Percentiles rank a stretch among this genome's conserved stretches.
Evolutionary conservation across 30 jellyfish, hydroid and myxozoan species (phyloP).

Genomic region (Turritopsis rubra): DNA sequence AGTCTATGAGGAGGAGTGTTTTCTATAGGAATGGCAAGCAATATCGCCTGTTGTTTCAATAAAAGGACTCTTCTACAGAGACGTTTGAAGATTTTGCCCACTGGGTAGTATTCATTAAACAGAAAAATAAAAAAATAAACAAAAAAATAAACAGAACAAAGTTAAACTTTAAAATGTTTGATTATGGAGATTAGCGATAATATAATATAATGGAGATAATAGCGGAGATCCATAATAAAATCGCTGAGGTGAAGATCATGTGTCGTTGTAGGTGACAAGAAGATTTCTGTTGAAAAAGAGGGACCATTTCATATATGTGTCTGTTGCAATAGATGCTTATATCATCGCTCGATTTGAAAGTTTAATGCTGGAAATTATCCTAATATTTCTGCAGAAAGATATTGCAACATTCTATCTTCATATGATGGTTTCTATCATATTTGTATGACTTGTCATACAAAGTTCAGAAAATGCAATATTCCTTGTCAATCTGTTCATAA

Average conservation of each 20-base stretch:
- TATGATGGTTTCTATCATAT: background rate
- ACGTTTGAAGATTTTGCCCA: too few species aligned
- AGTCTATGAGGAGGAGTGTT: too few species aligned
- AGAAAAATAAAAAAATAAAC: too few species aligned
- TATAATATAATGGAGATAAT: background rate
- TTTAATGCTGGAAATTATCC: background rate
- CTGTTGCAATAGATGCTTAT: background rate
- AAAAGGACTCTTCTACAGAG: too few species aligned
- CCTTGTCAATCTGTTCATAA: conserved; percentile 10
- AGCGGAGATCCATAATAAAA: background rate
- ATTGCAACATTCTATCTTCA: background rate
- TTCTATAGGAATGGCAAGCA: too few species aligned
- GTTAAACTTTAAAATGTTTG: too few species aligned
- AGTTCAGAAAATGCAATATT: background rate
- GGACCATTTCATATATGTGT: background rate
- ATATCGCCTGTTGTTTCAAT: too few species aligned
- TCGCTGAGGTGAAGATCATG: too few species aligned
- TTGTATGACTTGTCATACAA: background rate
- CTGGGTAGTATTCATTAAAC: too few species aligned
- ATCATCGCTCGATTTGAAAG: background rate
- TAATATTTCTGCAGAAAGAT: background rate
- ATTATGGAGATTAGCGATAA: too few species aligned
- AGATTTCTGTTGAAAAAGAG: background rate
- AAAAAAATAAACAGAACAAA: too few species aligned
- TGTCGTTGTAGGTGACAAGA: background rate